Conservation (phyloP, 2,797 vertebrate genomes). For the Leucoraja ocellata region DNA sequence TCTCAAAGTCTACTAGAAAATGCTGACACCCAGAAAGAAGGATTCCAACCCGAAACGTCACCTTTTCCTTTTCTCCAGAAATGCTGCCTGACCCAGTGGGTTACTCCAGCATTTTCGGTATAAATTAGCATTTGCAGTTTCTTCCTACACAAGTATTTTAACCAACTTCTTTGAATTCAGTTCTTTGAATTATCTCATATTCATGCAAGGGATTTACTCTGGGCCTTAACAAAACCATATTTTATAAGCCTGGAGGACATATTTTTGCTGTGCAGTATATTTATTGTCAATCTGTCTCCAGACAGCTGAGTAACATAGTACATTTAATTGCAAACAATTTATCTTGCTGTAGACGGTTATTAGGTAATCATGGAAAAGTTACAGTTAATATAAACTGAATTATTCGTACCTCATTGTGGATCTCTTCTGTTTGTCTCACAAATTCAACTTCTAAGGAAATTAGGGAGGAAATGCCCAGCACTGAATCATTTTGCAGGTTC, state of each 20-base stretch:
- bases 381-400: neutral
- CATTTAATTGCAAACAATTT: neutral
- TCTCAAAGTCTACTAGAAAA: too few species aligned
- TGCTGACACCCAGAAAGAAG: too few species aligned
- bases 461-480: slow-evolving; percentile 61
- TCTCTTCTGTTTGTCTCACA: slow-evolving; percentile 78
- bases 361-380: neutral
- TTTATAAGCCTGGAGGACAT: neutral
- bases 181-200: neutral
- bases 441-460: slow-evolving; percentile 65
- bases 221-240: neutral
- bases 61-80: too few species aligned
- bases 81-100: too few species aligned
- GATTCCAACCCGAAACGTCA: too few species aligned
- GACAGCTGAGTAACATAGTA: neutral
- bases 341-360: neutral
- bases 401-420: slow-evolving; percentile 84
- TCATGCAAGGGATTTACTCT: neutral
- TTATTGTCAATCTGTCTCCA: neutral
- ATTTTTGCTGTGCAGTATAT: neutral
- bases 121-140: too few species aligned
- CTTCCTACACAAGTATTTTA: neutral
- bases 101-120: too few species aligned
- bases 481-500: slow-evolving; percentile 65
- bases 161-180: neutral